Base-by-base conservation (phyloP, 2,113 vertebrate genomes). In the Boleophthalmus pectinirostris region DNA sequence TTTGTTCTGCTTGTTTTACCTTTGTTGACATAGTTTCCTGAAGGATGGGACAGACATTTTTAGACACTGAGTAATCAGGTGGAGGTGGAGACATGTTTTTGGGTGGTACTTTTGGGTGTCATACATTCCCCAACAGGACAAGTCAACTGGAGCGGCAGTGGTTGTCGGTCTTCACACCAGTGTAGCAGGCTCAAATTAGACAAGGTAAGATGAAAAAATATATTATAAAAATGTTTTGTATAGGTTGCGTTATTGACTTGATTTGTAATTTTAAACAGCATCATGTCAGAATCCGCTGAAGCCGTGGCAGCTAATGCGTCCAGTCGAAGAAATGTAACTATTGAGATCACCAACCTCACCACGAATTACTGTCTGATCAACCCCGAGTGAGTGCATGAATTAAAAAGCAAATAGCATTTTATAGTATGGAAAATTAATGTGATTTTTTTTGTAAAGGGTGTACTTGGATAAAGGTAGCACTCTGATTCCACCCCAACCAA, bases 261-360 rank as follows among this genome's bases (percentile, higher is more conserved):
- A 9, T 18, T 35, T 53, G 11, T 13, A 13, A 70, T 38, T 47
- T 33, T 6, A 0, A 63, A 18, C 51, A 20, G 7, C 72, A 83
- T 7, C 1, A 91, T 90, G 89, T 46, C 61, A 18, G 89, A 91
- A 51, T 61, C 84, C 43, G 89, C 91, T 12, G 91, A 93, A 14
- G 38, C 79, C 13, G 1, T 88, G 57, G 70, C 88, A 0, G 88
- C 81, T 0, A 84, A 23, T 46, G 1, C 69, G 1, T 75, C 0
- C 1, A 89, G 82, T 79, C 43, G 90, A 0, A 90, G 90, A 9
- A 92, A 91, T 24, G 35, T 90, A 57, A 90, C 87, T 74, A 88
- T 92, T 1, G 91, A 93, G 87, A 74, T 93, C 77, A 76, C 64
- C 43, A 93, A 92, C 85, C 70, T 85, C 69, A 87, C 90, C 70